Evolutionary conservation across 2,113 vertebrate genomes (phyloP).

Genomic region (Chloropsis hardwickii): DNA sequence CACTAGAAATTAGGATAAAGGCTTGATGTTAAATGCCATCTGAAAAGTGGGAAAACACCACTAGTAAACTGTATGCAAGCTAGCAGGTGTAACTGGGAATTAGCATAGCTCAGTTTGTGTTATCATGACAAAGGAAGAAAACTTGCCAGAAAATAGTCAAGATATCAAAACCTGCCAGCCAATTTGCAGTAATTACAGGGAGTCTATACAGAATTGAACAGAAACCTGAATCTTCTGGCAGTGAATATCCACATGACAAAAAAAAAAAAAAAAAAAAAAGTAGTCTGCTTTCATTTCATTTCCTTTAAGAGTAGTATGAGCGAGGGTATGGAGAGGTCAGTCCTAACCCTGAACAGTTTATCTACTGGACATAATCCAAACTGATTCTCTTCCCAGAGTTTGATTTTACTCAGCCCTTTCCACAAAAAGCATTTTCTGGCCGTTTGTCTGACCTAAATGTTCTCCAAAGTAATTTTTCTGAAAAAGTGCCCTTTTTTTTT

Average conservation of each 20-base stretch:
- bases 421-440: neutral
- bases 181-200: neutral
- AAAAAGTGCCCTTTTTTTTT: neutral
- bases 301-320: neutral
- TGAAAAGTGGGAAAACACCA: neutral
- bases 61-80: neutral
- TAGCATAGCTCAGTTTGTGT: neutral
- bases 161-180: neutral
- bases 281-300: neutral
- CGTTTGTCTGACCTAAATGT: neutral
- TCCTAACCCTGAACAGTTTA: neutral
- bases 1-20: neutral
- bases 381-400: neutral
- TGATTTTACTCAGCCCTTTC: neutral
- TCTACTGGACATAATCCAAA: neutral
- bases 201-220: neutral
- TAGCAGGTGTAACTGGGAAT: neutral
- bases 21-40: neutral
- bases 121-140: neutral
- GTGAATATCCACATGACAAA: neutral
- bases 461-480: neutral
- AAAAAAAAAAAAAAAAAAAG: neutral
- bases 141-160: neutral
- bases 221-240: neutral
- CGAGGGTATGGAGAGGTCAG: rapidly evolving